A percentile compares a stretch with the other conserved stretches of the same genome.
Evolutionary conservation across 2,888 invertebrate species (phyloP).

Genomic region (Patella caerulea): DNA sequence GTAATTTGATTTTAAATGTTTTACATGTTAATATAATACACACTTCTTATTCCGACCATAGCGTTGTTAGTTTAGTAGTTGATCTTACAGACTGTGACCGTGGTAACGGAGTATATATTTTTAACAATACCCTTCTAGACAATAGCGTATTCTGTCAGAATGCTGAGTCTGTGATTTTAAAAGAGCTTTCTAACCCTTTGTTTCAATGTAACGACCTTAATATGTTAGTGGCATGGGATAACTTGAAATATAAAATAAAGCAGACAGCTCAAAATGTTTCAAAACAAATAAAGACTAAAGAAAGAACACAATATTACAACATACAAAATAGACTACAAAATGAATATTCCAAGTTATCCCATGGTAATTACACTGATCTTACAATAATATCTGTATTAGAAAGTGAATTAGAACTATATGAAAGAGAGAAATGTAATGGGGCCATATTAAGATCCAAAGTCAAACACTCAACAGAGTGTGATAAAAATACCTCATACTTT

Average conservation of each 20-base stretch:
- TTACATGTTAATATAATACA: neutral
- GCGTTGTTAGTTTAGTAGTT: neutral
- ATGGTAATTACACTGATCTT: neutral
- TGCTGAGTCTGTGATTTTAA: neutral
- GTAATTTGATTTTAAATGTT: neutral
- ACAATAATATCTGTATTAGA: neutral
- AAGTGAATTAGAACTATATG: neutral
- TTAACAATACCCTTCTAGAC: neutral
- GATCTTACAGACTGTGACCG: neutral
- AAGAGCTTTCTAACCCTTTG: neutral
- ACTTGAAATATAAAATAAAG: neutral
- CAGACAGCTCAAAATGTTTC: neutral
- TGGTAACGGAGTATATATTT: neutral
- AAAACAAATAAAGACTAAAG: neutral
- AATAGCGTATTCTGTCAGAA: neutral
- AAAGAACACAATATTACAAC: neutral
- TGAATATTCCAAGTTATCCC: neutral
- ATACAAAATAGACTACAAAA: neutral
- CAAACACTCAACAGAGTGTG: neutral
- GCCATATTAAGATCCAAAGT: neutral
- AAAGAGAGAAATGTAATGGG: neutral
- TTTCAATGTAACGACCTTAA: neutral
- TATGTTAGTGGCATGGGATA: neutral
- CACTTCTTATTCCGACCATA: neutral
- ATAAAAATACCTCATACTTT: neutral